Evolutionary conservation across 2,113 vertebrate species (phyloP).

Genomic region (Pseudorectes ferrugineus): DNA sequence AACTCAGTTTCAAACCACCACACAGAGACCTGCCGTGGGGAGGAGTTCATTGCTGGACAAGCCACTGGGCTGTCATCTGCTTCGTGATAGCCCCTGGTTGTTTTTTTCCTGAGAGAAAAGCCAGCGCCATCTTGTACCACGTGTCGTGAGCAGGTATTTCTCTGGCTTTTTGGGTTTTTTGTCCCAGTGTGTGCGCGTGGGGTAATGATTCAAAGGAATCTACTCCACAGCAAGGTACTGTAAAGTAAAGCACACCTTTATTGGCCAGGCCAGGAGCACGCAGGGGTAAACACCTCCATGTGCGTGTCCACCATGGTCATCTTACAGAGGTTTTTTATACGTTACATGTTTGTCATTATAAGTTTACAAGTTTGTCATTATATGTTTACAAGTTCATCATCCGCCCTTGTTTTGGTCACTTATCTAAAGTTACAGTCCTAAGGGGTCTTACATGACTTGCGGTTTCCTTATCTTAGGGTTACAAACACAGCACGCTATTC

Average conservation of each 20-base stretch:
- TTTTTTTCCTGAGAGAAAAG: neutral
- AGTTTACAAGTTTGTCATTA: neutral
- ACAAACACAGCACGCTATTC: neutral
- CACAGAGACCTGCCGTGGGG: too few relatives aligned
- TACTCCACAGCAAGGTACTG: neutral
- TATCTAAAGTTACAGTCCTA: neutral
- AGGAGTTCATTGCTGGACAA: neutral
- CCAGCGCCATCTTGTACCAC: accelerated
- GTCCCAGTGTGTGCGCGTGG: accelerated
- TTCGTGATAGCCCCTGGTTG: neutral
- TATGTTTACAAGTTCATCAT: neutral
- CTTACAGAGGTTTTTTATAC: neutral
- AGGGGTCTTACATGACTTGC: neutral
- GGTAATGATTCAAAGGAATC: neutral
- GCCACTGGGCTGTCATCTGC: neutral
- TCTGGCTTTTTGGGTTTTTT: neutral
- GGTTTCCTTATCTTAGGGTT: neutral
- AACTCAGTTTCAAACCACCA: too few relatives aligned
- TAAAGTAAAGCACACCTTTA: neutral
- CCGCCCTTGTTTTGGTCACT: neutral
- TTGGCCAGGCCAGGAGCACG: neutral
- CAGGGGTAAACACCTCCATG: neutral
- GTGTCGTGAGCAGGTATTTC: neutral
- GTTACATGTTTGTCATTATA: neutral
- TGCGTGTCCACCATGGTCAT: neutral